Percentiles rank a stretch among this genome's conserved stretches.
Evolutionary conservation across 2,888 invertebrate genomes (phyloP).

Genomic region (Esperia sulphurella): DNA sequence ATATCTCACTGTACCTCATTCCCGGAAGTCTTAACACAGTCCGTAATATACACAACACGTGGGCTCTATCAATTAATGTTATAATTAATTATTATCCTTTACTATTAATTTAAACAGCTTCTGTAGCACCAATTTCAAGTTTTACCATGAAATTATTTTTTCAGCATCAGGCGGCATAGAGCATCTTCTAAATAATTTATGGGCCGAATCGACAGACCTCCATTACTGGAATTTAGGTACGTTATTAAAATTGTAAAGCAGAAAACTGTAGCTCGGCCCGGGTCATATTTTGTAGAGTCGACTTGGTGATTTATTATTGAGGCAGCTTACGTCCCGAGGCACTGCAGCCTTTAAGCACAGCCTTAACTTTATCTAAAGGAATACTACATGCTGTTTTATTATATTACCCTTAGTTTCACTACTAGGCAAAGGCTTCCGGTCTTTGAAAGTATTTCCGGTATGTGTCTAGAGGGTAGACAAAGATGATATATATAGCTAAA

Average conservation of each 20-base stretch:
- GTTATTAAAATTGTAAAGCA: conserved; percentile 3
- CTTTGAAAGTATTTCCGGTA: background rate
- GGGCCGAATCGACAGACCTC: conserved; percentile 1
- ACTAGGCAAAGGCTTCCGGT: background rate
- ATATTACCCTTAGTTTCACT: background rate
- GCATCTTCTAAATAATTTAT: conserved; percentile 1
- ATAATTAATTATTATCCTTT: too few species aligned
- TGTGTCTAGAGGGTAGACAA: too few species aligned
- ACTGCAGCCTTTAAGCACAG: background rate
- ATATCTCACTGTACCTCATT: too few species aligned
- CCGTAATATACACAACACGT: too few species aligned
- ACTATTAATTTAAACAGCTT: too few species aligned
- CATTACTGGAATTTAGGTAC: conserved; percentile 4
- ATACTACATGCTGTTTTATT: background rate
- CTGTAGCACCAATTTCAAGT: too few species aligned
- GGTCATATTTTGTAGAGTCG: conserved; percentile 1
- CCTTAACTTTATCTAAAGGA: background rate
- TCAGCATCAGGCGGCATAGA: background rate
- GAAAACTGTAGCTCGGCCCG: background rate
- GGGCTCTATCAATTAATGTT: too few species aligned
- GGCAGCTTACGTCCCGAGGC: background rate
- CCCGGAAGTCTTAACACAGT: too few species aligned
- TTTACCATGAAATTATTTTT: background rate
- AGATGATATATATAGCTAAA: background rate
- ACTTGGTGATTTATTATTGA: conserved; percentile 1